phyloP scores from a whole-genome alignment of 2,888 invertebrate genomes.

The Phyto melanocephala region DNA sequence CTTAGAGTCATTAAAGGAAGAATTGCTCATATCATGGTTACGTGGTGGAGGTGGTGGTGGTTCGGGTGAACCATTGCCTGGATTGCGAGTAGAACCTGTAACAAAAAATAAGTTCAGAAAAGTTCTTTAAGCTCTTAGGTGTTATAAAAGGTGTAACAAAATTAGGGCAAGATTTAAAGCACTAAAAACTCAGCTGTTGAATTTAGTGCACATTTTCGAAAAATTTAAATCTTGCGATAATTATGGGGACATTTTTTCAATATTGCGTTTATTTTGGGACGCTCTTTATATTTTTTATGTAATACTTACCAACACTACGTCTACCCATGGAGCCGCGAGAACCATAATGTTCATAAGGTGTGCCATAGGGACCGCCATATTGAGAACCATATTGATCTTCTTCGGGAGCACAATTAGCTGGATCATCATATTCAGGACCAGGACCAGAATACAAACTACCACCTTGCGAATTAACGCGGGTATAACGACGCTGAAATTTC shows the following conservation, averaged over 20 bases:
- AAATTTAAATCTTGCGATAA: too few relatives aligned
- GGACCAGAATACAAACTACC: constrained; percentile 83
- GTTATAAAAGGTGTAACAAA: too few relatives aligned
- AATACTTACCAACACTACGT: constrained; percentile 80
- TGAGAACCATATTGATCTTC: constrained; percentile 95
- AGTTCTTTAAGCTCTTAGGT: not conserved
- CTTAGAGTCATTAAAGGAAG: constrained; percentile 94
- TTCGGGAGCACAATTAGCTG: constrained; percentile 94
- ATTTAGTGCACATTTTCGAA: too few relatives aligned
- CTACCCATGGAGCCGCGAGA: constrained; percentile 90
- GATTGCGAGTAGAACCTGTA: constrained; percentile 78
- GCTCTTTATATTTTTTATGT: too few relatives aligned
- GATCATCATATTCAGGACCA: constrained; percentile 94
- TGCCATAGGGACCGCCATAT: constrained; percentile 86
- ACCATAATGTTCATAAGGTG: constrained; percentile 93
- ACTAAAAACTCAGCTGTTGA: too few relatives aligned
- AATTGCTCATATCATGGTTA: constrained; percentile 89
- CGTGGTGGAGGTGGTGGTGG: constrained; percentile 88
- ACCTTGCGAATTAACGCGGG: constrained; percentile 83
- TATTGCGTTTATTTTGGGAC: too few relatives aligned
- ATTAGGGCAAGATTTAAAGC: too few relatives aligned
- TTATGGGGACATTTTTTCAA: too few relatives aligned
- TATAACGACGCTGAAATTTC: constrained; percentile 82
- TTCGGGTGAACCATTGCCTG: constrained; percentile 82
- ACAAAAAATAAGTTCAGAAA: not conserved